Evolutionary conservation across 30 jellyfish, hydroid and myxozoan genomes (phyloP).

Genomic region (Morbakka virulenta): DNA sequence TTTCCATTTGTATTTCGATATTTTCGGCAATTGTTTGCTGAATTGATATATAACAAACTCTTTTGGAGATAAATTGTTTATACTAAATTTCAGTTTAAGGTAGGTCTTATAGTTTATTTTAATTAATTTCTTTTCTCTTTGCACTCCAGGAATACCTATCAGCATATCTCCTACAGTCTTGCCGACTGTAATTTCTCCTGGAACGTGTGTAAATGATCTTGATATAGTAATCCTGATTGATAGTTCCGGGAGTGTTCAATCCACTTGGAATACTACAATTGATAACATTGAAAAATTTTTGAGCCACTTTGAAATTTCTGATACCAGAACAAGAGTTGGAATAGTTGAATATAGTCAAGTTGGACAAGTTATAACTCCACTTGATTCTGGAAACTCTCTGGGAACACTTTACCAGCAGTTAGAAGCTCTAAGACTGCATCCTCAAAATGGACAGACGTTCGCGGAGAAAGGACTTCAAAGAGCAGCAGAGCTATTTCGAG

Average conservation of each 20-base stretch:
- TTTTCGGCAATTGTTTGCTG: too few species aligned
- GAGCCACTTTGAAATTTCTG: slow-evolving; percentile 62
- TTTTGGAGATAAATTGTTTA: too few species aligned
- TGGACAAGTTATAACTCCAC: slow-evolving; percentile 68
- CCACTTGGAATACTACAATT: slow-evolving; percentile 60
- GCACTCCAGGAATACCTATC: too few species aligned
- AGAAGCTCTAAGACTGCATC: slow-evolving; percentile 61
- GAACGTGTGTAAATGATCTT: background rate
- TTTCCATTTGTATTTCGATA: too few species aligned
- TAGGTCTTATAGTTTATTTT: too few species aligned
- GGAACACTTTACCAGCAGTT: slow-evolving; percentile 63
- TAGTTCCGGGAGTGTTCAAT: slow-evolving; percentile 82
- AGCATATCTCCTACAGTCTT: too few species aligned
- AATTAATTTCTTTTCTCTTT: too few species aligned
- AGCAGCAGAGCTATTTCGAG: slow-evolving; percentile 71
- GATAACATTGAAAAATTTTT: slow-evolving; percentile 62
- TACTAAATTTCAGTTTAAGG: too few species aligned
- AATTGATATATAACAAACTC: too few species aligned
- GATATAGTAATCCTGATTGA: slow-evolving; percentile 79
- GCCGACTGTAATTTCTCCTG: too few species aligned
- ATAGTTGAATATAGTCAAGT: slow-evolving; percentile 86
- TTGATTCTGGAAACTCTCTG: slow-evolving; percentile 61
- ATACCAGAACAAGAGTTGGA: slow-evolving; percentile 70
- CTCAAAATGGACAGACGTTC: slow-evolving; percentile 97
- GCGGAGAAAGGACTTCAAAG: slow-evolving; percentile 67